These are phyloP conservation scores for Drosophila mimetica DNA, from an alignment of 2,888 invertebrate genomes.

Conservation along the genomic window DNA sequence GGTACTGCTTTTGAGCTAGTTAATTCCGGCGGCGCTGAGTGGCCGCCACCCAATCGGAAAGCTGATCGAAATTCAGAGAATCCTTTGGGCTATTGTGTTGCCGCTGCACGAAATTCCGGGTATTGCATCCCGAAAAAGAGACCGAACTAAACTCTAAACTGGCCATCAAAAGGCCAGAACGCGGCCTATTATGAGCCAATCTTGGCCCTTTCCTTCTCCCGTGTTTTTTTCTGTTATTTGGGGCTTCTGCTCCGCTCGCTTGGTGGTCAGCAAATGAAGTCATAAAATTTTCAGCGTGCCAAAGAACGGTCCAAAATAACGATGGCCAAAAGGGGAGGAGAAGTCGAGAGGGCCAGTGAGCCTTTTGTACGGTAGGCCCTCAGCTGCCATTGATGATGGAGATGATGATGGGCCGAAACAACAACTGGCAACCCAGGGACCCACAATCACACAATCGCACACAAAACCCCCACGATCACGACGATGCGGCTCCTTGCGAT, in stretches of 20 bases:
- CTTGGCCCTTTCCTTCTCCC: constrained; percentile 36
- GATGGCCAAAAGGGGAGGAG: constrained; percentile 27
- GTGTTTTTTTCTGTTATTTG: constrained; percentile 37
- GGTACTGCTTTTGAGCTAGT: constrained; percentile 38
- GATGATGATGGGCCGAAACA: constrained; percentile 67
- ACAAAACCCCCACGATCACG: constrained; percentile 46
- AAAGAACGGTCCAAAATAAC: constrained; percentile 50
- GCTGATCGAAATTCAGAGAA: constrained; percentile 73
- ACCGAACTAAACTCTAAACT: constrained; percentile 32
- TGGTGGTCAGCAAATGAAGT: constrained; percentile 79
- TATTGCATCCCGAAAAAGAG: constrained; percentile 56
- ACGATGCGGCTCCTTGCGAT: constrained; percentile 62
- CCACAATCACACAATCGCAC: constrained; percentile 38
- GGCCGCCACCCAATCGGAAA: constrained; percentile 57
- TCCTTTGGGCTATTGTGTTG: constrained; percentile 75
- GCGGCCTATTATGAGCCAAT: constrained; percentile 71
- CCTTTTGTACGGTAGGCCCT: constrained; percentile 73
- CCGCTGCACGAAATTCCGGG: constrained; percentile 70
- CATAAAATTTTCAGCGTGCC: constrained; percentile 80
- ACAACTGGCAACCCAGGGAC: constrained; percentile 32
- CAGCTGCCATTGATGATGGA: constrained; percentile 75
- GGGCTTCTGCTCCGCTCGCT: constrained; percentile 54
- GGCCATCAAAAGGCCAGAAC: constrained; percentile 38
- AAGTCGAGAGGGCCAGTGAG: constrained; percentile 26
- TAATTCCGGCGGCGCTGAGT: constrained; percentile 32